Percentiles rank a stretch among this genome's conserved stretches.
Evolutionary conservation across 2,113 vertebrate genomes (phyloP).

Genomic region (Epinephelus lanceolatus): DNA sequence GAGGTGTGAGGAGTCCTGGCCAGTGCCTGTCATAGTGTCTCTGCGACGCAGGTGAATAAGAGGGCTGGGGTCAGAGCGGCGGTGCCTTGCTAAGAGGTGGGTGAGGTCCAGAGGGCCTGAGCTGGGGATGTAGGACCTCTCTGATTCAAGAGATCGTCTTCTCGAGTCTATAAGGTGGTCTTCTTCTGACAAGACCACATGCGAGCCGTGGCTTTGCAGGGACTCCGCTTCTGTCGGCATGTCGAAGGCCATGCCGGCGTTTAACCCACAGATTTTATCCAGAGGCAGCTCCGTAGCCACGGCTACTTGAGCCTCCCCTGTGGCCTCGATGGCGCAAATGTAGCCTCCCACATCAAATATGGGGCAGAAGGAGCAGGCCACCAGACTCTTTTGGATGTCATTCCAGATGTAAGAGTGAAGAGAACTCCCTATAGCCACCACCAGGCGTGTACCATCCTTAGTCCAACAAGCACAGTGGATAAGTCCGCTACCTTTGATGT

Average conservation of each 20-base stretch:
- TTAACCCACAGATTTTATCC: constrained; percentile 92
- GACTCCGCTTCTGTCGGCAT: constrained; percentile 73
- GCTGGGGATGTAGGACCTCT: constrained; percentile 80
- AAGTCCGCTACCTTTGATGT: constrained; percentile 85
- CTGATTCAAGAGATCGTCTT: constrained; percentile 80
- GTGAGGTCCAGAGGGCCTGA: constrained; percentile 90
- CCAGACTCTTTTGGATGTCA: constrained; percentile 89
- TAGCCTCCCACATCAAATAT: constrained; percentile 90
- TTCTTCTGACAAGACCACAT: constrained; percentile 71
- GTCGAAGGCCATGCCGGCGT: constrained; percentile 87
- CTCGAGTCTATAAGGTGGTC: constrained; percentile 76
- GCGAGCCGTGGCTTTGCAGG: constrained; percentile 69
- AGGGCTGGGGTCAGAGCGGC: constrained; percentile 85
- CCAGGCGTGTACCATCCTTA: constrained; percentile 90
- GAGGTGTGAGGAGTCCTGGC: constrained; percentile 94
- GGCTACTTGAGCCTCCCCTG: constrained; percentile 86
- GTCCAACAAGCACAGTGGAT: constrained; percentile 97
- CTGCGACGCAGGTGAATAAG: constrained; percentile 88
- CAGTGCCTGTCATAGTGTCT: constrained; percentile 89
- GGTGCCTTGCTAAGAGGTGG: constrained; percentile 86
- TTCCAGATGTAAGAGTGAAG: constrained; percentile 96
- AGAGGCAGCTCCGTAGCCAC: constrained; percentile 94
- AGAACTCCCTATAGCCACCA: constrained; percentile 91
- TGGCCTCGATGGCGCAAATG: constrained; percentile 89
- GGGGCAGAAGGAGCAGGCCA: constrained; percentile 88